These are phyloP conservation scores for Euplagia quadripunctaria DNA, from an alignment of 2,888 invertebrate genomes.

Conservation along the genomic window DNA sequence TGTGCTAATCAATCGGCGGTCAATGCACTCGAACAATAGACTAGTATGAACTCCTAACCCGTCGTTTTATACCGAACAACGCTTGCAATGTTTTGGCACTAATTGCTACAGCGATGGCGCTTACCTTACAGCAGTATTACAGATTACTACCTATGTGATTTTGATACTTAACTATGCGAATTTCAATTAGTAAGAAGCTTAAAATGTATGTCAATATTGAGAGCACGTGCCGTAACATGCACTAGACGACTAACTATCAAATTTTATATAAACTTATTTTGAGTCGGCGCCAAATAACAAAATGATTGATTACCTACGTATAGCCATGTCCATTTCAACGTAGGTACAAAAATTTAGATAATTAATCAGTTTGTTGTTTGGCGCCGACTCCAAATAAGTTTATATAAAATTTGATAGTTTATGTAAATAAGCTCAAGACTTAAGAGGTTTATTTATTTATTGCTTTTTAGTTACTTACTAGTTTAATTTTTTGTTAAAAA, in stretches of 20 bases:
- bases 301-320: no score
- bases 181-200: neutral
- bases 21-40: constrained; percentile 41
- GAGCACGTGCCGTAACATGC: neutral
- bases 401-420: no score
- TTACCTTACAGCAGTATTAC: constrained; percentile 14
- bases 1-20: constrained; percentile 38
- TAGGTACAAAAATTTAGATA: no score
- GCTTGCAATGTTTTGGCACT: constrained; percentile 20
- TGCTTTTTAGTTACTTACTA: no score
- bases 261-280: neutral
- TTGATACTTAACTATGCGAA: neutral
- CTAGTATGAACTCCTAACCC: constrained; percentile 19
- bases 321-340: no score
- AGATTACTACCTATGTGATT: neutral
- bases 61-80: constrained; percentile 12
- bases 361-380: no score
- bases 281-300: no score
- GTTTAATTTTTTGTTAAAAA: no score
- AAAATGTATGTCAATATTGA: neutral
- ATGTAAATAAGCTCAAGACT: no score
- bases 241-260: no score
- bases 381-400: no score
- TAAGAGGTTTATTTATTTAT: no score
- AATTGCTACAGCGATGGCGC: constrained; percentile 14